Evolutionary conservation across 2,888 invertebrate genomes (phyloP).

Genomic region (Nematopogon swammerdamellus): DNA sequence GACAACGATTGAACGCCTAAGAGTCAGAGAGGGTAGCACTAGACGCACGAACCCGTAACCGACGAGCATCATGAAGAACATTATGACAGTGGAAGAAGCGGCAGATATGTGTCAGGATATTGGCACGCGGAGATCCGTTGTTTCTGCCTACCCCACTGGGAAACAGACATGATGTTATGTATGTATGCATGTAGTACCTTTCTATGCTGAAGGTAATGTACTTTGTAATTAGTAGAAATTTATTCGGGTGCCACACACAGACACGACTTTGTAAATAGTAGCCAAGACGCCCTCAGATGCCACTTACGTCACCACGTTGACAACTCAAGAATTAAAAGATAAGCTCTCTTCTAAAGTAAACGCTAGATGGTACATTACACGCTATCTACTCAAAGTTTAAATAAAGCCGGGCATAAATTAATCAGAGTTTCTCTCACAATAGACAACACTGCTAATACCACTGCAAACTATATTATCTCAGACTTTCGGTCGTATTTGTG

Average conservation of each 20-base stretch:
- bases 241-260: neutral
- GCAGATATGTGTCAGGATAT: too few relatives aligned
- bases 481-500: slow-evolving; percentile 27
- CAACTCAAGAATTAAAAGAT: slow-evolving; percentile 54
- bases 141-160: too few relatives aligned
- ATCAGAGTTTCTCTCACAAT: slow-evolving; percentile 36
- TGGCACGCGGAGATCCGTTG: too few relatives aligned
- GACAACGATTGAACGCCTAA: too few relatives aligned
- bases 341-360: slow-evolving; percentile 44
- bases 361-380: slow-evolving; percentile 32
- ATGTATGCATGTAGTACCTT: too few relatives aligned
- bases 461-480: slow-evolving; percentile 41
- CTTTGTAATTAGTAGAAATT: too few relatives aligned
- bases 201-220: too few relatives aligned
- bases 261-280: neutral
- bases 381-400: slow-evolving; percentile 28
- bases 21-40: too few relatives aligned
- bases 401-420: slow-evolving; percentile 49
- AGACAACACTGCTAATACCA: slow-evolving; percentile 45
- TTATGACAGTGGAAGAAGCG: too few relatives aligned
- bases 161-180: too few relatives aligned
- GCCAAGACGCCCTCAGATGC: neutral
- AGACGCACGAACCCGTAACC: too few relatives aligned
- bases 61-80: too few relatives aligned
- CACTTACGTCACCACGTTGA: slow-evolving; percentile 25